Conservation (phyloP, 2,113 vertebrate genomes). For the Megalops atlanticus region DNA sequence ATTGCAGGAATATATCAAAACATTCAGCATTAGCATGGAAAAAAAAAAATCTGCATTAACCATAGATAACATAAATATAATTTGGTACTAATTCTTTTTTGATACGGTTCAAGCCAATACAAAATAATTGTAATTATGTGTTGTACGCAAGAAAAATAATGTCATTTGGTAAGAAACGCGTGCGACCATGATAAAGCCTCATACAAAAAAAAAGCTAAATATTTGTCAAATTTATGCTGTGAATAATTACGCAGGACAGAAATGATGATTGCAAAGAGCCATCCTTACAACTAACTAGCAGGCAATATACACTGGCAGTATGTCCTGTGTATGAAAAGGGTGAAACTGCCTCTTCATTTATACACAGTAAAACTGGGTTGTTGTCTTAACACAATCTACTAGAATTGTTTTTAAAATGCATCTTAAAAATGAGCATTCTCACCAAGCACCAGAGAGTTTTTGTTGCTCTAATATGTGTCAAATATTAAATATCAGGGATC, state of each 20-base stretch:
- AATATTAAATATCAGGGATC: neutral
- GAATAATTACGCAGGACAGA: neutral
- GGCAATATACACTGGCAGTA: neutral
- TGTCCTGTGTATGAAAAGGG: no score
- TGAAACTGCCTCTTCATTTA: no score
- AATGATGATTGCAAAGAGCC: slow-evolving; percentile 2
- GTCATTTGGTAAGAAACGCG: slow-evolving; percentile 49
- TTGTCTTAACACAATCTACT: no score
- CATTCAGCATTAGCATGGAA: slow-evolving; percentile 67
- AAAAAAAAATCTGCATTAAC: slow-evolving; percentile 63
- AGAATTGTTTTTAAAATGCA: no score
- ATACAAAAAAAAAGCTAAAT: neutral
- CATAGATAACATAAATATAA: slow-evolving; percentile 74
- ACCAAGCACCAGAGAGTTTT: no score
- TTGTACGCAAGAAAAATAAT: slow-evolving; percentile 49
- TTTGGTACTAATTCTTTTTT: slow-evolving; percentile 71
- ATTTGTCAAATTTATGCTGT: slow-evolving; percentile 3
- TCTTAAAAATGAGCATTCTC: no score
- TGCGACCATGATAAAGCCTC: slow-evolving; percentile 52
- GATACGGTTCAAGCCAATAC: slow-evolving; percentile 66
- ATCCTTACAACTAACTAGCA: neutral
- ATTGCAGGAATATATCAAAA: slow-evolving; percentile 71
- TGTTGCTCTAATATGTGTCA: neutral
- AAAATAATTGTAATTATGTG: slow-evolving; percentile 64
- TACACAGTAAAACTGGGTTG: no score